These are phyloP conservation scores for Chlamydotis undulata DNA, from an alignment of 2,113 vertebrate genomes.

Conservation along the genomic window DNA sequence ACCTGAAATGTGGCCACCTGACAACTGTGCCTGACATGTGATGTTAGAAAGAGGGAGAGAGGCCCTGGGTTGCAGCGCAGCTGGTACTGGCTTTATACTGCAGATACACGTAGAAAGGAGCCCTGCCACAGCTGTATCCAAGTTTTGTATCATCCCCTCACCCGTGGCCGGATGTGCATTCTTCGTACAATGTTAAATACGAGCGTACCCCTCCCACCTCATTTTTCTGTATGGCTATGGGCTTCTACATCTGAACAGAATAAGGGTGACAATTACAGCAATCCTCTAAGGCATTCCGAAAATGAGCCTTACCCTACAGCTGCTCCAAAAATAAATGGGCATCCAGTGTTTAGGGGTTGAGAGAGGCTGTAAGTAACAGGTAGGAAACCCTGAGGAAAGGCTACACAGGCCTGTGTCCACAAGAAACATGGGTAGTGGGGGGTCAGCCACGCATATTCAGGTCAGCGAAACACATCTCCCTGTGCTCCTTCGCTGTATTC, in stretches of 20 bases:
- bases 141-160: not conserved
- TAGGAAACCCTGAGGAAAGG: not conserved
- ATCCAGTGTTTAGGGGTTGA: not conserved
- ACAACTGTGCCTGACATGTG: not conserved
- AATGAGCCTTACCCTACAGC: not conserved
- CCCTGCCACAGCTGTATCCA: not conserved
- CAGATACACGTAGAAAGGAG: not conserved
- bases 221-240: not conserved
- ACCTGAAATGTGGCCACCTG: not conserved
- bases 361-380: not conserved
- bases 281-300: not conserved
- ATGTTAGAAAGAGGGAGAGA: not conserved
- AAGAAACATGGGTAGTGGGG: not conserved
- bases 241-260: not conserved
- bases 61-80: not conserved
- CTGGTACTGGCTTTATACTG: not conserved
- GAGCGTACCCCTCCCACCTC: not conserved
- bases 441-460: not conserved
- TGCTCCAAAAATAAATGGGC: not conserved
- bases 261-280: not conserved
- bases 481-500: not conserved
- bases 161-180: not conserved
- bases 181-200: not conserved
- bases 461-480: not conserved
- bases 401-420: not conserved